These are phyloP conservation scores for Pogonomyrmex barbatus DNA, from an alignment of 1,140 invertebrate species.

Conservation along the genomic window DNA sequence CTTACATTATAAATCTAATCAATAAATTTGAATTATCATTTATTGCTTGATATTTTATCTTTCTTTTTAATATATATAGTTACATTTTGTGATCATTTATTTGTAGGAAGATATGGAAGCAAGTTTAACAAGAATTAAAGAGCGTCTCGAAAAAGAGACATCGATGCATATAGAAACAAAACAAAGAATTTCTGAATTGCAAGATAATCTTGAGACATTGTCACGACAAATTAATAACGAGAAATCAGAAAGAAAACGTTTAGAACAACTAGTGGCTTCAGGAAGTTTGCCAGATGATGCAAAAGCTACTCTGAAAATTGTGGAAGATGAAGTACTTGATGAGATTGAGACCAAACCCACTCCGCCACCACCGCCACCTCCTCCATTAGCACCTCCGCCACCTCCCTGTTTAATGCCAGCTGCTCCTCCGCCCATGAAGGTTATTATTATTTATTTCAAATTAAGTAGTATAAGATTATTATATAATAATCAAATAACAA, in stretches of 20 bases:
- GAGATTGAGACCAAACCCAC: slow-evolving; percentile 82
- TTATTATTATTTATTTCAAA: slow-evolving; percentile 53
- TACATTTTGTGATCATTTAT: neutral
- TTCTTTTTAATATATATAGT: neutral
- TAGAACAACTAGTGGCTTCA: slow-evolving; percentile 94
- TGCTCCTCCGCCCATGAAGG: slow-evolving; percentile 87
- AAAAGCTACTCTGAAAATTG: slow-evolving; percentile 89
- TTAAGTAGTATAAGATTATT: neutral
- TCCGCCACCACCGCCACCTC: slow-evolving; percentile 87
- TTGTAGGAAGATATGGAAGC: slow-evolving; percentile 94
- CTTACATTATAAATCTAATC: neutral
- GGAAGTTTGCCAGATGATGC: slow-evolving; percentile 97
- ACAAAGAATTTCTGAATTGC: slow-evolving; percentile 91
- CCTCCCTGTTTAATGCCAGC: slow-evolving; percentile 87
- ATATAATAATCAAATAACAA: neutral
- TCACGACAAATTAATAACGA: slow-evolving; percentile 91
- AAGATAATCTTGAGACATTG: slow-evolving; percentile 84
- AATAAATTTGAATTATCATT: neutral
- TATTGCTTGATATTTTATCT: neutral
- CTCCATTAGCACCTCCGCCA: slow-evolving; percentile 88
- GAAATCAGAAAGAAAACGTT: slow-evolving; percentile 92
- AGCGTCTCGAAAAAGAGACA: slow-evolving; percentile 95
- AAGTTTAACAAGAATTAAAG: slow-evolving; percentile 93
- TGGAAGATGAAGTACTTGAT: slow-evolving; percentile 84
- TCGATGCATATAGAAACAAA: slow-evolving; percentile 94